Conservation (phyloP, 1,140 invertebrate genomes). For the Eueides isabella region DNA sequence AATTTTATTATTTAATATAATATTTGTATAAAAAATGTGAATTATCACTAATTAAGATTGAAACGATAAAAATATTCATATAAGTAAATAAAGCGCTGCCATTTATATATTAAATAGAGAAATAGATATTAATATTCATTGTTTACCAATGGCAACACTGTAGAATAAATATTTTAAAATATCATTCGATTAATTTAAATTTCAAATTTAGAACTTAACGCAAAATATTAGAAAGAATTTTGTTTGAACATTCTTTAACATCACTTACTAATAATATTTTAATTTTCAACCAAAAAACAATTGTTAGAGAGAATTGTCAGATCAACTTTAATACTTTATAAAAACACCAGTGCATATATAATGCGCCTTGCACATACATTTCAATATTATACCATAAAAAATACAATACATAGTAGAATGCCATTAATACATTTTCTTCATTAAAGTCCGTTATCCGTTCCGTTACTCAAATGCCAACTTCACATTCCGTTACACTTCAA, state of each 20-base stretch:
- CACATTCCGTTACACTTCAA: neutral
- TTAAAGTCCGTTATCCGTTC: neutral
- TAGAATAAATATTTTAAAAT: slow-evolving; percentile 1
- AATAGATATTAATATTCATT: neutral
- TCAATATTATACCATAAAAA: slow-evolving; percentile 11
- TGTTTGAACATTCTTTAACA: no score
- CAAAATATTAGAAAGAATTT: neutral
- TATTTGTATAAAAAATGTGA: slow-evolving; percentile 22
- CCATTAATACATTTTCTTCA: neutral
- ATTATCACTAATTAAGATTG: slow-evolving; percentile 12
- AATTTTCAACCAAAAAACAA: no score
- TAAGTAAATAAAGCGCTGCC: slow-evolving; percentile 7
- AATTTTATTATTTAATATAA: slow-evolving; percentile 9
- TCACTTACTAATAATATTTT: no score
- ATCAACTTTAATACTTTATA: slow-evolving; percentile 4
- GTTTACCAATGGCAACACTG: neutral
- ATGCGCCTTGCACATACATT: neutral
- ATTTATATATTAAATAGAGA: slow-evolving; percentile 7
- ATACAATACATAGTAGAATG: slow-evolving; percentile 2
- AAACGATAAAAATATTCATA: neutral
- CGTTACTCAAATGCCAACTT: neutral
- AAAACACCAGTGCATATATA: neutral
- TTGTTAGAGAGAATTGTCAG: neutral
- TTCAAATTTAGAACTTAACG: neutral
- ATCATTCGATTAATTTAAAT: neutral